Evolutionary conservation across 2,888 invertebrate genomes (phyloP).

Genomic region (Sycophila texana): DNA sequence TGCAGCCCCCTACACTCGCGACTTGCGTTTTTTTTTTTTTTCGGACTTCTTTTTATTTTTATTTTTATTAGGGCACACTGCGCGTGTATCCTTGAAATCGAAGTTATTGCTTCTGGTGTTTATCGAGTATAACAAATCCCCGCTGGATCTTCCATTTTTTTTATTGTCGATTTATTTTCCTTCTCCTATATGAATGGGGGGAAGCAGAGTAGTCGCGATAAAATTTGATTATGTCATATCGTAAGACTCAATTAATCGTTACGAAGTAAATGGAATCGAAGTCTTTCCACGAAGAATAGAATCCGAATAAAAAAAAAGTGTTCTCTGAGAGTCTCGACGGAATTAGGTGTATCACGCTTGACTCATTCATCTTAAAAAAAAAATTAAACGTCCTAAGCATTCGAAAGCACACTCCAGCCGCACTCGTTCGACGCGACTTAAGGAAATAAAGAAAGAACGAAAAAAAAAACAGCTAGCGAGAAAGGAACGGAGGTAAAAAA

Average conservation of each 20-base stretch:
- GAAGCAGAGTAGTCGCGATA: too few species aligned
- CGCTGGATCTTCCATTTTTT: background rate
- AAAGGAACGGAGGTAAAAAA: slow-evolving; percentile 11
- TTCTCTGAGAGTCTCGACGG: slow-evolving; percentile 23
- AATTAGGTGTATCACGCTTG: slow-evolving; percentile 43
- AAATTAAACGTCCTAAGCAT: slow-evolving; percentile 40
- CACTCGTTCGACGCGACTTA: background rate
- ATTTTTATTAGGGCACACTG: slow-evolving; percentile 38
- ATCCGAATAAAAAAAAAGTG: slow-evolving; percentile 3
- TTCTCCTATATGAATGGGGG: too few species aligned
- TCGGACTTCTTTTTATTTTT: slow-evolving; percentile 32
- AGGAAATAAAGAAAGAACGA: slow-evolving; percentile 7
- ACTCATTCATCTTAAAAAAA: slow-evolving; percentile 43
- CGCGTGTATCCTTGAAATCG: slow-evolving; percentile 20
- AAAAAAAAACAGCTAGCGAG: slow-evolving; percentile 38
- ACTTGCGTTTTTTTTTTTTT: background rate
- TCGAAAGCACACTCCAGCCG: slow-evolving; percentile 45
- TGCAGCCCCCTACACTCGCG: slow-evolving; percentile 18
- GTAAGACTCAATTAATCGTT: too few species aligned
- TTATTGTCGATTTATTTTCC: background rate
- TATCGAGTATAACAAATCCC: slow-evolving; percentile 41
- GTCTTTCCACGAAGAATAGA: slow-evolving; percentile 13
- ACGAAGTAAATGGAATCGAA: slow-evolving; percentile 17
- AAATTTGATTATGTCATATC: too few species aligned
- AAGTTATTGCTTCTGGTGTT: slow-evolving; percentile 35